phyloP scores from a whole-genome alignment of 2,113 vertebrate species.

The Monopterus albus region DNA sequence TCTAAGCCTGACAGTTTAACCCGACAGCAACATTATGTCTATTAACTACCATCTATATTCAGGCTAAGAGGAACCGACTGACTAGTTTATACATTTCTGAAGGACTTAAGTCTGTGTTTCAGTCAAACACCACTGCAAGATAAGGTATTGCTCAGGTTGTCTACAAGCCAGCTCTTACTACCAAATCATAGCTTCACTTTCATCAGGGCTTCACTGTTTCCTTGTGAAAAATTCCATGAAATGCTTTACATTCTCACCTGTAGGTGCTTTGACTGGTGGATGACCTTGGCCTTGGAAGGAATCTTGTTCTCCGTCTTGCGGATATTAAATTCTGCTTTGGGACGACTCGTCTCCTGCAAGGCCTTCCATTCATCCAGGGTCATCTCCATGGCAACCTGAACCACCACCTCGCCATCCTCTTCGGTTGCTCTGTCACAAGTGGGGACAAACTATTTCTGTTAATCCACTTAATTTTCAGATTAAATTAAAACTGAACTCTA shows the following conservation, averaged over 20 bases:
- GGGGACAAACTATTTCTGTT: neutral
- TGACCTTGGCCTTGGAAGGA: conserved; percentile 94
- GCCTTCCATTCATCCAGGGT: conserved; percentile 96
- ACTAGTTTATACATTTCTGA: neutral
- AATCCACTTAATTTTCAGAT: neutral
- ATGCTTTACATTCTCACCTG: conserved; percentile 79
- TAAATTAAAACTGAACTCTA: too few species aligned
- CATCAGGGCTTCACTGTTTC: too few species aligned
- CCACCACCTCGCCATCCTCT: conserved; percentile 78
- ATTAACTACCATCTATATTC: too few species aligned
- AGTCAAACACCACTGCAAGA: neutral
- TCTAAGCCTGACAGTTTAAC: neutral
- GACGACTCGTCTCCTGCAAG: conserved; percentile 88
- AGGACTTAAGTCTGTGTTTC: neutral
- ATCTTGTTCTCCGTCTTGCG: conserved; percentile 89
- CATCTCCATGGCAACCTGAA: conserved; percentile 92
- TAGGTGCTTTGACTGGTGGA: conserved; percentile 90
- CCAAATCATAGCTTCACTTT: too few species aligned
- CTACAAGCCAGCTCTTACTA: too few species aligned
- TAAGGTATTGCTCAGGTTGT: too few species aligned
- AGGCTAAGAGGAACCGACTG: neutral
- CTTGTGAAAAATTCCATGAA: too few species aligned
- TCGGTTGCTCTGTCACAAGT: conserved; percentile 22
- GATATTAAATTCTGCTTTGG: conserved; percentile 93
- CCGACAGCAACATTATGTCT: too few species aligned